A percentile compares a stretch with the other conserved stretches of the same genome.
These are phyloP conservation scores for Caenorhabditis becei DNA, from an alignment of 2,888 invertebrate species.

Conservation along the genomic window DNA sequence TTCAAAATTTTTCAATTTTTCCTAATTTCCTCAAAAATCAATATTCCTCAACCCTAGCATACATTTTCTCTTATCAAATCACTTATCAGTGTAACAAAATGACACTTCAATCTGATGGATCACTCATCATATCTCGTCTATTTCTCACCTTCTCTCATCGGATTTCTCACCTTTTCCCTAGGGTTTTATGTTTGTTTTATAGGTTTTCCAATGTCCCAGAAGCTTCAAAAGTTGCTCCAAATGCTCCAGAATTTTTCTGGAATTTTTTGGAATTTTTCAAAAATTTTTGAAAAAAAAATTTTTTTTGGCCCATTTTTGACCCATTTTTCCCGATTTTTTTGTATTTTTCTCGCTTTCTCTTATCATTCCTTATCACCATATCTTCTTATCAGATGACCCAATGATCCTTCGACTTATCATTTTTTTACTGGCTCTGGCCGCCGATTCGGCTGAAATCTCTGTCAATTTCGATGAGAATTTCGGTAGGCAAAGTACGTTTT, in stretches of 20 bases:
- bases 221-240: background rate
- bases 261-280: too few relatives aligned
- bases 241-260: background rate
- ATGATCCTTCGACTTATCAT: constrained; percentile 30
- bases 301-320: too few relatives aligned
- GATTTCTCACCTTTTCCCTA: background rate
- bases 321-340: too few relatives aligned
- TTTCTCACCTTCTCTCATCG: background rate
- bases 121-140: background rate
- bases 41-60: too few relatives aligned
- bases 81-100: background rate
- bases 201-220: background rate
- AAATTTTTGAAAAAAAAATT: background rate
- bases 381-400: constrained; percentile 22
- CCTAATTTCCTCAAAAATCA: background rate
- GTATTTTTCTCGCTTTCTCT: constrained; percentile 17
- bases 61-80: too few relatives aligned
- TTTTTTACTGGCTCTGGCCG: constrained; percentile 20
- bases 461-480: constrained; percentile 49
- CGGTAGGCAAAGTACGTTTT: constrained; percentile 19
- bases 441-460: constrained; percentile 17
- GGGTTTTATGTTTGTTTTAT: background rate
- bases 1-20: background rate
- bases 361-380: background rate
- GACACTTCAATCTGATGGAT: background rate